Conservation (phyloP, 2,797 vertebrate genomes). For the Megaceryle alcyon region DNA sequence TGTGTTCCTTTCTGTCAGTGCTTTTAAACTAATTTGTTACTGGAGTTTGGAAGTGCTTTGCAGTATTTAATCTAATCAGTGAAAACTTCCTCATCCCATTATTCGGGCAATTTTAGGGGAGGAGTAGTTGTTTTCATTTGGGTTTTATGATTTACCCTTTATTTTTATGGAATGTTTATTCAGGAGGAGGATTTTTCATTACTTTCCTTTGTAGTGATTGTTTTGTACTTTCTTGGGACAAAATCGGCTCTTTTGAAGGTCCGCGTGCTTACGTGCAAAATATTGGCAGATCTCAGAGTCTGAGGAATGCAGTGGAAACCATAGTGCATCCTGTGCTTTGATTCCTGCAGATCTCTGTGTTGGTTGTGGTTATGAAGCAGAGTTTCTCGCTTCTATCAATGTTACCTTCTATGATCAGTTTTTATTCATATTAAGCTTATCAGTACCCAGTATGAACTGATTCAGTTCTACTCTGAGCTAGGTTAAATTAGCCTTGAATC, state of each 20-base stretch:
- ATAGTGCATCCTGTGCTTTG: constrained; percentile 73
- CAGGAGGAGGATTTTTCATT: constrained; percentile 73
- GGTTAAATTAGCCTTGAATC: not conserved
- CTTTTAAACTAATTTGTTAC: constrained; percentile 47
- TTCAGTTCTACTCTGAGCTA: not conserved
- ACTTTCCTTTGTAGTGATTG: constrained; percentile 75
- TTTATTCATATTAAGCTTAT: not conserved
- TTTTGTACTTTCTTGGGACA: constrained; percentile 73
- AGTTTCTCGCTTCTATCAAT: not conserved
- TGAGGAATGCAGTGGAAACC: constrained; percentile 70
- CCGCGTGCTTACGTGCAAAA: constrained; percentile 56
- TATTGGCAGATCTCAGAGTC: constrained; percentile 69
- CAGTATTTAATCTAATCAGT: constrained; percentile 75
- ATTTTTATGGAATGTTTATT: constrained; percentile 68
- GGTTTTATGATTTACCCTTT: constrained; percentile 68
- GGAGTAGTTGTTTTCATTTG: constrained; percentile 74
- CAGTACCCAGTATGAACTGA: not conserved
- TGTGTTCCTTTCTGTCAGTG: constrained; percentile 43
- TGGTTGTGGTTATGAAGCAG: not conserved
- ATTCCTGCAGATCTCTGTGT: constrained; percentile 58
- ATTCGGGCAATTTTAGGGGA: constrained; percentile 61
- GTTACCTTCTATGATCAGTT: fast-evolving
- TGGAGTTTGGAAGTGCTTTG: constrained; percentile 70
- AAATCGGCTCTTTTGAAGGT: constrained; percentile 77
- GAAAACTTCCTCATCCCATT: constrained; percentile 69